These are phyloP conservation scores for Melopsittacus undulatus DNA, from an alignment of 2,797 vertebrate species.

Conservation along the genomic window DNA sequence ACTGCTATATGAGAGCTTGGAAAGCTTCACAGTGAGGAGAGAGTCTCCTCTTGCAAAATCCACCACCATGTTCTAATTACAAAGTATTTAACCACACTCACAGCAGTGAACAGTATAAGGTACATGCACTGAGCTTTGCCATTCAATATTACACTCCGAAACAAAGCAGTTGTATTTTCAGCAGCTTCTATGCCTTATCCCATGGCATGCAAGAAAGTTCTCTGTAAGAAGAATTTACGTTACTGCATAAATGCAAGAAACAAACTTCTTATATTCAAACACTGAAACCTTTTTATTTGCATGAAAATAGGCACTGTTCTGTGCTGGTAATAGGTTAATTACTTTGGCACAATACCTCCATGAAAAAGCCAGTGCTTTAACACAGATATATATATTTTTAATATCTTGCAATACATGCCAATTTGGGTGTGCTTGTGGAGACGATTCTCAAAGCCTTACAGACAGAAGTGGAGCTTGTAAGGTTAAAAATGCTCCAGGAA, in stretches of 20 bases:
- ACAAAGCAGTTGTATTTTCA: background rate
- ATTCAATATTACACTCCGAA: background rate
- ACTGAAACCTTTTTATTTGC: background rate
- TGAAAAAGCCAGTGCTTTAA: background rate
- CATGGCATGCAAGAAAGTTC: background rate
- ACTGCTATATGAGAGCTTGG: background rate
- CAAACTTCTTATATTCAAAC: background rate
- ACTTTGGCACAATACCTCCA: background rate
- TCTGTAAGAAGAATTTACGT: background rate
- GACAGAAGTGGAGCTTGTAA: background rate
- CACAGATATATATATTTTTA: background rate
- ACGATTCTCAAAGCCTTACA: background rate
- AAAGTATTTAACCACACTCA: background rate
- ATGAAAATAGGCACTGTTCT: background rate
- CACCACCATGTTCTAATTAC: conserved; percentile 1
- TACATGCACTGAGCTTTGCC: background rate
- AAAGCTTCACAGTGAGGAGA: background rate
- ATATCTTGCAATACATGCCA: background rate
- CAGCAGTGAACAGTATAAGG: background rate
- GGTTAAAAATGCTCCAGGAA: background rate
- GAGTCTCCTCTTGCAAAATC: background rate
- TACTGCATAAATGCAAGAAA: background rate
- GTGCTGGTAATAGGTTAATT: background rate
- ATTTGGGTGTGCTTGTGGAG: background rate
- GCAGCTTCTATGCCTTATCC: background rate